Evolutionary conservation across 2,797 vertebrate species (phyloP).

Genomic region (Gymnocypris eckloni): DNA sequence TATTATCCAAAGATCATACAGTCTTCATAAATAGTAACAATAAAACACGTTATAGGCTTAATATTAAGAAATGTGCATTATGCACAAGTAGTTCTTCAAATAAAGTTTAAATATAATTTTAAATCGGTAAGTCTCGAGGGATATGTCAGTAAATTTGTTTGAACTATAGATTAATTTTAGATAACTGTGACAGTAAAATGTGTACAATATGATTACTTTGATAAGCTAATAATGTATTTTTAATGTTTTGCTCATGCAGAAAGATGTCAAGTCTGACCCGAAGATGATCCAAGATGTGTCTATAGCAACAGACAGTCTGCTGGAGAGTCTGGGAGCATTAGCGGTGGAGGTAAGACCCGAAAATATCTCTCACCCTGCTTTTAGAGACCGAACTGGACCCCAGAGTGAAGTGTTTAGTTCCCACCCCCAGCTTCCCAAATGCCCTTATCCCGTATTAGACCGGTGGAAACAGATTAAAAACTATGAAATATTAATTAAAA

Average conservation of each 20-base stretch:
- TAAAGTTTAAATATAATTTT: too few species aligned
- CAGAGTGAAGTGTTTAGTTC: constrained; percentile 5
- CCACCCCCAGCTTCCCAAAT: constrained; percentile 13
- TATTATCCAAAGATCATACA: too few species aligned
- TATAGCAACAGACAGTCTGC: constrained; percentile 82
- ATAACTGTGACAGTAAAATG: not conserved
- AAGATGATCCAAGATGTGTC: constrained; percentile 81
- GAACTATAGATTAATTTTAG: too few species aligned
- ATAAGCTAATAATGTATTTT: not conserved
- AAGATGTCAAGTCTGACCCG: constrained; percentile 81
- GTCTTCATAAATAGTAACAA: too few species aligned
- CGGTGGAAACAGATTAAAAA: not conserved
- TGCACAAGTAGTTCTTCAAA: too few species aligned
- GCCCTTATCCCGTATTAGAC: constrained; percentile 8
- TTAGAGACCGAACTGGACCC: constrained; percentile 4
- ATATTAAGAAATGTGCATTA: too few species aligned
- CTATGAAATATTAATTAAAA: not conserved
- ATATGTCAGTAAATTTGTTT: not conserved
- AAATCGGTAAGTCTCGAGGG: too few species aligned
- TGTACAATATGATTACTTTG: not conserved
- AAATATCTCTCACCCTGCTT: constrained; percentile 50
- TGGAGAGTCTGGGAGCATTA: constrained; percentile 84
- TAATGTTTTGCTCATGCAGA: constrained; percentile 76
- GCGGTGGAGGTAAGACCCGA: constrained; percentile 85
- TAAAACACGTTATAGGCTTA: too few species aligned